Evolutionary conservation across 2,797 vertebrate genomes (phyloP), one percentile per base, ranked within the genome.

Genomic region (Sternarchorhynchus goeldii): DNA sequence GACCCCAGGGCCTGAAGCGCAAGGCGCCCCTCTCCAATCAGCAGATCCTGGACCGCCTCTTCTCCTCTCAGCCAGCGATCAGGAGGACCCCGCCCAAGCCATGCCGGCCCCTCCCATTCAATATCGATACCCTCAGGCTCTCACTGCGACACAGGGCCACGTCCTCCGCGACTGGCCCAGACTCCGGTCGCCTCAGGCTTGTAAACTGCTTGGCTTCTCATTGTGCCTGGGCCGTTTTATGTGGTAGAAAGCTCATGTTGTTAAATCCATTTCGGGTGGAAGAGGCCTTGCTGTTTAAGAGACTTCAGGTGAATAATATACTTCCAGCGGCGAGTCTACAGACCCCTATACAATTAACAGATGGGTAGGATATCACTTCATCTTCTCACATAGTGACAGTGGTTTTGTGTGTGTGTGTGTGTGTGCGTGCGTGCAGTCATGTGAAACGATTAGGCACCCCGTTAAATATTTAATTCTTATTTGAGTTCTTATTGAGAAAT

Each of bases 221-320:
- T 86, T 93, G 94, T 80, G 89, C 94, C 67, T 99, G 97, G 96
- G 86, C 97, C 80, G 84, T 96, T 88, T 91, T 94, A 89, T 91
- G 92, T 81, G 92, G 92, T 87, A 92, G 88, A 86, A 93, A 93
- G 68, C 87, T 99, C 8, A 92, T 90, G 91, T 89, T 98, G 89
- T 88, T 98, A 87, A 98, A 98, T 90, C 96, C 96, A 0, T 97
- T 95, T 80, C 94, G 97, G 86, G 89, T 96, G 83, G 95, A 99
- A 92, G 98, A 99, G 89, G 92, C 93, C 74, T 90, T 99, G 87
- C 93, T 99, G 31, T 93, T 92, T 91, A 94, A 94, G 90, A 95
- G 93, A 88, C 94, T 99, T 84, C 87, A 96, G 87, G 92, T 95
- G 92, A 94, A 96, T 88, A 94, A 98, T 90, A 94, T 94, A 84